Evolutionary conservation across 1,140 invertebrate genomes (phyloP), one percentile per base, ranked within the genome.

Genomic region (Dufourea novaeangliae): DNA sequence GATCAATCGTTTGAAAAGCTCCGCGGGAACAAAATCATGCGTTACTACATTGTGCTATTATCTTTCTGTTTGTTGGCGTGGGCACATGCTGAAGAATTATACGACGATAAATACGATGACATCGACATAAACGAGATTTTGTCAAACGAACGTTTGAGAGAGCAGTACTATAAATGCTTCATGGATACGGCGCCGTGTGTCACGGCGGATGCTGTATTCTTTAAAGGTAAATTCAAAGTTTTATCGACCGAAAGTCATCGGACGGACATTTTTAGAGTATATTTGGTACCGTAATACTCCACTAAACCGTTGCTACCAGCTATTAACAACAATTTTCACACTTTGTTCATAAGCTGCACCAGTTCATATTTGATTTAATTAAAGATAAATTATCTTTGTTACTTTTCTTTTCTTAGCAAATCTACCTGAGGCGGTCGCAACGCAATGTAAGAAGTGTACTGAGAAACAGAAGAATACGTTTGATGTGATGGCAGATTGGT

Each of bases 91-190:
- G 64, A 74, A 20, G 73, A 79, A 20, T 14, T 62, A 0, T 83
- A 81, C 46, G 29, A 69, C 0, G 54, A 74, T 39, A 73, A 70
- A 7, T 83, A 70, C 1, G 82, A 83, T 63, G 2, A 78, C 7
- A 3, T 83, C 14, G 64, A 81, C 10, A 12, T 54, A 0, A 1
- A 2, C 0, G 34, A 14, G 14, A 66, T 83, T 11, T 17, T 83
- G 14, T 0, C 1, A 3, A 84, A 82, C 2, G 74, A 83, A 10
- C 66, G 52, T 61, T 1, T 78, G 29, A 50, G 87, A 7, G 10
- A 78, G 0, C 75, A 85, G 8, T 90, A 90, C 37, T 90, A 92
- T 32, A 88, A 88, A 5, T 93, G 93, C 63, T 88, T 92, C 37
- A 90, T 93, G 82, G 90, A 87, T 7, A 74, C 66, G 12, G 89